phyloP scores from a whole-genome alignment of 2,113 vertebrate species.

The Salvator merianae region DNA sequence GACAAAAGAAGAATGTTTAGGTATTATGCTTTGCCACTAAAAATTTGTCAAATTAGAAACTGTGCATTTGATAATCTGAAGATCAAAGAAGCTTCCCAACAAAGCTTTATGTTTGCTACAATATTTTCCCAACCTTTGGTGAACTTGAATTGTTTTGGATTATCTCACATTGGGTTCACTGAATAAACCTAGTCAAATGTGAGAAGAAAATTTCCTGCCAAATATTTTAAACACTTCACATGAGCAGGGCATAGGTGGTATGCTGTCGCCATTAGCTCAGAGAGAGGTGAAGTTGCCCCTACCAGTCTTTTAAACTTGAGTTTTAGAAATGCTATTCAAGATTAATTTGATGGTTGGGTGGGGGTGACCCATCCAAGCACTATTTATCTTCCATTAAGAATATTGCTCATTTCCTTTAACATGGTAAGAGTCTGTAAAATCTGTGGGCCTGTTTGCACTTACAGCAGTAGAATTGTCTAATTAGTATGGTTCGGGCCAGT shows the following conservation, averaged over 20 bases:
- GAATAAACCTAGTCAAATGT: conserved; percentile 72
- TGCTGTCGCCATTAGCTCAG: conserved; percentile 70
- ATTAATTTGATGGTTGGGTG: conserved; percentile 70
- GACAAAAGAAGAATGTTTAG: conserved; percentile 83
- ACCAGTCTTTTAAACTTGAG: conserved; percentile 63
- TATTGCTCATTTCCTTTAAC: conserved; percentile 73
- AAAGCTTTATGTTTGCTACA: conserved; percentile 76
- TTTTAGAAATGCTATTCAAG: conserved; percentile 72
- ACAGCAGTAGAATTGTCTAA: no score
- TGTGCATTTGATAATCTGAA: conserved; percentile 83
- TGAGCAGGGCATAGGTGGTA: conserved; percentile 67
- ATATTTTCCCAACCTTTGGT: conserved; percentile 82
- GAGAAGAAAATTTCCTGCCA: conserved; percentile 76
- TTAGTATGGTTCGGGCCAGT: no score
- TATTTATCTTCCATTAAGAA: conserved; percentile 78
- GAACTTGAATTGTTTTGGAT: conserved; percentile 83
- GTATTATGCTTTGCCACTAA: conserved; percentile 78
- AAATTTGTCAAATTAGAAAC: conserved; percentile 85
- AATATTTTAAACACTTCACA: conserved; percentile 76
- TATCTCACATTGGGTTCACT: conserved; percentile 85
- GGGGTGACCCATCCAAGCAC: conserved; percentile 58
- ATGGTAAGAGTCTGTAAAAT: conserved; percentile 61
- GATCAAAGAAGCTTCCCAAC: conserved; percentile 82
- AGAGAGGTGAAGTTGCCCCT: conserved; percentile 41
- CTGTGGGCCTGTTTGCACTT: no score